Evolutionary conservation across 2,113 vertebrate genomes (phyloP).

Genomic region (Notechis scutatus): DNA sequence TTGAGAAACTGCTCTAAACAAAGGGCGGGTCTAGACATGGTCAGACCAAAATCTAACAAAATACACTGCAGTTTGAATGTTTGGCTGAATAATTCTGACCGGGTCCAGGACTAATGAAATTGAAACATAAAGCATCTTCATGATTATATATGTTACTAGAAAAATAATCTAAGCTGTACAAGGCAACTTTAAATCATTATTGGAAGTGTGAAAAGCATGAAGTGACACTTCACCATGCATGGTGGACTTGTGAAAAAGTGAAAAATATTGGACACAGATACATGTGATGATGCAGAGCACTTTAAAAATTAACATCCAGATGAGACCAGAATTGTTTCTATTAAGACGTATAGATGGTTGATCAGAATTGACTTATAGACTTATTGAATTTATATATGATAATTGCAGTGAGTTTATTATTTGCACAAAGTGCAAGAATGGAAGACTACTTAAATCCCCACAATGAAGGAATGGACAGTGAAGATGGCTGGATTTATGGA

Average conservation of each 20-base stretch:
- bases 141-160: not conserved
- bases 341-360: not conserved
- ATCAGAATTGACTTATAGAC: not conserved
- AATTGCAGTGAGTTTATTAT: not conserved
- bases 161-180: not conserved
- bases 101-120: not conserved
- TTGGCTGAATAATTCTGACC: not conserved
- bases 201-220: not conserved
- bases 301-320: not conserved
- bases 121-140: not conserved
- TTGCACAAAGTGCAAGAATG: not conserved
- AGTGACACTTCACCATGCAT: not conserved
- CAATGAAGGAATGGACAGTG: not conserved
- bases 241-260: not conserved
- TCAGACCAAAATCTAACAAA: not conserved
- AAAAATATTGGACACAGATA: not conserved
- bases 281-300: not conserved
- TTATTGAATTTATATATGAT: not conserved
- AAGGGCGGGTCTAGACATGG: not conserved
- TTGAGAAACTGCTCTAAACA: not conserved
- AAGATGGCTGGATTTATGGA: not conserved
- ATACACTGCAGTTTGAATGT: not conserved
- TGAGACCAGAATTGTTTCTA: not conserved
- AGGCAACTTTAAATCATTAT: not conserved
- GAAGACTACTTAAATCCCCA: not conserved